Evolutionary conservation across 2,113 vertebrate genomes (phyloP).

Genomic region (Otocyon megalotis): DNA sequence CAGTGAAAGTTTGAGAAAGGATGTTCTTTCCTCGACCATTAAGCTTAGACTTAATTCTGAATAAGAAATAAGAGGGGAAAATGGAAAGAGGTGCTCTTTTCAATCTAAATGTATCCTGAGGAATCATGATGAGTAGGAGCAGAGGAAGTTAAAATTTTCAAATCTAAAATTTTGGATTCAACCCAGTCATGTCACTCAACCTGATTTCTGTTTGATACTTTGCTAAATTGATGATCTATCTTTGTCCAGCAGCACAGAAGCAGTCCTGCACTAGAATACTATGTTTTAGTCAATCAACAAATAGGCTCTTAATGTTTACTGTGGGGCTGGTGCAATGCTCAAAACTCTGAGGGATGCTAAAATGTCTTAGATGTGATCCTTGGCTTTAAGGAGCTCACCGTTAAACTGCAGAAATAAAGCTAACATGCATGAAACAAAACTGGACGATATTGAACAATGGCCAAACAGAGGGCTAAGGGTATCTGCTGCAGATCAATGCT

Average conservation of each 20-base stretch:
- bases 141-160: slow-evolving; percentile 22
- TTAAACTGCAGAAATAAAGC: slow-evolving; percentile 34
- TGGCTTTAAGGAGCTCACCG: neutral
- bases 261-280: neutral
- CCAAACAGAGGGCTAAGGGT: neutral
- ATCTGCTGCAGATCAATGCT: neutral
- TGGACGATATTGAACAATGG: neutral
- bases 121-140: neutral
- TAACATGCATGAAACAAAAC: neutral
- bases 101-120: neutral
- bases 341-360: neutral
- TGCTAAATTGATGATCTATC: neutral
- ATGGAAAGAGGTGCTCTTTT: neutral
- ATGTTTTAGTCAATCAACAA: slow-evolving; percentile 2
- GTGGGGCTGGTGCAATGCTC: neutral
- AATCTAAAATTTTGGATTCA: slow-evolving; percentile 42
- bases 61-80: neutral
- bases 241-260: neutral
- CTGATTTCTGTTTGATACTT: slow-evolving; percentile 22
- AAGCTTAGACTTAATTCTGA: slow-evolving; percentile 12
- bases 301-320: neutral
- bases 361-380: neutral
- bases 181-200: slow-evolving; percentile 53
- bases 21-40: neutral
- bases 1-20: neutral